Base-by-base conservation (phyloP, 2,888 invertebrate genomes). In the Lissocephala sabroskyi region DNA sequence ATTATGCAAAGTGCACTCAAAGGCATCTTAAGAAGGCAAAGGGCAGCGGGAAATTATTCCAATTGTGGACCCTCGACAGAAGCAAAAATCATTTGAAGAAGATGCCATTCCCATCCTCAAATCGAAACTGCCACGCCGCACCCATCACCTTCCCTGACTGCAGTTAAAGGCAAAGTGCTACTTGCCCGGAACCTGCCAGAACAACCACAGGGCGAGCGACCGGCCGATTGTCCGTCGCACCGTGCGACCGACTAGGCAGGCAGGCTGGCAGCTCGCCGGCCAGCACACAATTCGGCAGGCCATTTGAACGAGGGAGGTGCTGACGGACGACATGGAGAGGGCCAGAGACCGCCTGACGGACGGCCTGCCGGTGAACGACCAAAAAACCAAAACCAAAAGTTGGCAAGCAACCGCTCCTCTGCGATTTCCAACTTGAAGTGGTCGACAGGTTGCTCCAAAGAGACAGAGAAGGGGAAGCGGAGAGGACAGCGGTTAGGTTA, bases 261-360 rank as follows among this genome's bases (percentile, higher is more conserved):
- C n/a, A n/a, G n/a, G n/a, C n/a, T n/a, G n/a, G n/a, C n/a, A n/a
- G n/a, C n/a, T n/a, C n/a, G n/a, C n/a, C n/a, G n/a, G n/a, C n/a
- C n/a, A n/a, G n/a, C n/a, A n/a, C n/a, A 33, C 6, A 7, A 33
- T 2, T 13, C 10, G 23, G 11, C 18, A 26, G 66, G 63, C 75
- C 71, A 75, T 70, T 77, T 74, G 71, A 75, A 74, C 78, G 78
- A 70, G 78, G 70, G 78, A 70, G 78, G 70, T 70, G 70, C 70
- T 61, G 70, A 70, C 77, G 62, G 63, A 65, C 68, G 62, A 51
- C 52, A n/a, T n/a, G n/a, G n/a, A n/a, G n/a, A n/a, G n/a, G n/a
- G n/a, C n/a, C n/a, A n/a, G n/a, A n/a, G n/a, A n/a, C n/a, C n/a
- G n/a, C n/a, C n/a, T n/a, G n/a, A n/a, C n/a, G n/a, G n/a, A n/a